Percentiles rank a stretch among this genome's conserved stretches.
Evolutionary conservation across 92 coral and sea anemone genomes (phyloP).

Genomic region (Zoanthus solanderi): DNA sequence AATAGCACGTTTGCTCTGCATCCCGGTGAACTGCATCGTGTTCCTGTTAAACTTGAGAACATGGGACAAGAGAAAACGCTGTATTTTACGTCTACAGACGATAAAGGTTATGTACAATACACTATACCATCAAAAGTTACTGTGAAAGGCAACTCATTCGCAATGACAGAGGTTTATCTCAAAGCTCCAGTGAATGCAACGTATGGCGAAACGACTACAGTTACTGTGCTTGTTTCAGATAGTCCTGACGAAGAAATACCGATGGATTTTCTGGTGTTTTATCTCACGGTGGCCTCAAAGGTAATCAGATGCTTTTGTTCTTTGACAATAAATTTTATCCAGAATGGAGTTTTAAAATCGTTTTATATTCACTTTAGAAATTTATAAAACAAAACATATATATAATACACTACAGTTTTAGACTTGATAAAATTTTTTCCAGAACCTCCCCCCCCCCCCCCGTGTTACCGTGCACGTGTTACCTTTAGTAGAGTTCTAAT

Average conservation of each 20-base stretch:
- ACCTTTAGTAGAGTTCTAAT: no score
- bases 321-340: no score
- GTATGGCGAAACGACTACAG: constrained; percentile 61
- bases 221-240: constrained; percentile 55
- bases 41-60: constrained; percentile 54
- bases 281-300: constrained; percentile 68
- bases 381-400: no score
- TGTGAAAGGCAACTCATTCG: constrained; percentile 4
- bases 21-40: constrained; percentile 46
- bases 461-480: no score
- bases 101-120: constrained; percentile 19
- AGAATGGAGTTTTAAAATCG: no score
- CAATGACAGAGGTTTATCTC: background rate
- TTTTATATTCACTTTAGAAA: no score
- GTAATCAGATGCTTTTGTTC: background rate
- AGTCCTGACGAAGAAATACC: constrained; percentile 32
- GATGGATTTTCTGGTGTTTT: constrained; percentile 59
- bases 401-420: background rate
- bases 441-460: no score
- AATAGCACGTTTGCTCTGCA: constrained; percentile 21
- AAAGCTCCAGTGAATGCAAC: constrained; percentile 32
- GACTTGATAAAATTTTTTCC: background rate
- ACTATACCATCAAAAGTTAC: constrained; percentile 11
- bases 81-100: constrained; percentile 54
- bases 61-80: constrained; percentile 43